Base-by-base conservation (phyloP, 2,113 vertebrate genomes). In the Speoplatyrhinus poulsoni region DNA sequence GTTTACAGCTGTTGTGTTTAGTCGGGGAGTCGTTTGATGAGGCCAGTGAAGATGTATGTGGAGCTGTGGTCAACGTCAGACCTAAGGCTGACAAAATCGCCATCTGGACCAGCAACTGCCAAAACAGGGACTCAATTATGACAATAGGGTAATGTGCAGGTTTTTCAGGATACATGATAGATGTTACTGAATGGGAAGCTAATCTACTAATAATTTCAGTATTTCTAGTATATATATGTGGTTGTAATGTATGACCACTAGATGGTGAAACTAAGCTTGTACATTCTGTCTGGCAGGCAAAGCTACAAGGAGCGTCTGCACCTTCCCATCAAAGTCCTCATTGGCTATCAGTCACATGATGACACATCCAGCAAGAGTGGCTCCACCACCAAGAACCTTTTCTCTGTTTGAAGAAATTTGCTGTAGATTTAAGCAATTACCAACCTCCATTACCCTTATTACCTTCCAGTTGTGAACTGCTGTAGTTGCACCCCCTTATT, bases 321-420 rank as follows among this genome's bases (percentile, higher is more conserved):
- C 79, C 50, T 94, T 60, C 87, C 91, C 71, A 70, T 46, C 73
- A 94, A 93, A 90, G 89, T 82, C 69, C 63, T 93, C 68, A 85
- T 94, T 11, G 92, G 93, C 81, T 94, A 94, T 89, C 93, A 94
- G 87, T 94, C 93, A 76, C 93, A 94, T 1, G 93, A 94, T 41
- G 93, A 94, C 89, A 94, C 93, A 52, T 94, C 93, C 88, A 94
- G 93, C 90, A 94, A 94, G 91, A 94, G 93, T 19, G 93, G 93
- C 65, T 94, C 93, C 81, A 94, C 93, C 70, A 94, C 93, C 86
- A 94, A 94, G 86, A 94, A 93, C 86, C 91, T 94, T 88, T 94
- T 92, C 70, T 90, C 93, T 0, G 90, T 94, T 90, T 94, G 91
- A 93, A 87, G 80, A 85, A 68, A 79, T 74, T 89, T 41, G 79